Evolutionary conservation across 1,140 invertebrate species (phyloP).

Genomic region (Wasmannia auropunctata): DNA sequence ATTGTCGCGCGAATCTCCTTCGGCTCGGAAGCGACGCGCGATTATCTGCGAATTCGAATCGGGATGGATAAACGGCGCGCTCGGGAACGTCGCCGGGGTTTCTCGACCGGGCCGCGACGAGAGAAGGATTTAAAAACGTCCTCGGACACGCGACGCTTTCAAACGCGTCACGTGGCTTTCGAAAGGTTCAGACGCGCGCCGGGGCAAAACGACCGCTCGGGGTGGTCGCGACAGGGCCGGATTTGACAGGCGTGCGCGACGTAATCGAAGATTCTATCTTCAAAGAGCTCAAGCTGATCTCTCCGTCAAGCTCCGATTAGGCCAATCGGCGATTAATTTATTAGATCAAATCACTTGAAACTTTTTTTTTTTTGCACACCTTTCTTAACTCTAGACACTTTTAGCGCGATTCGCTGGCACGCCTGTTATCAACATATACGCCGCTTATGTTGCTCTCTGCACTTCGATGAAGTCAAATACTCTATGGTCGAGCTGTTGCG

Average conservation of each 20-base stretch:
- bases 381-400: too few relatives aligned
- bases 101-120: not conserved
- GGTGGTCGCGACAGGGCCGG: too few relatives aligned
- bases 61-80: not conserved
- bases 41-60: not conserved
- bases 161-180: slow-evolving; percentile 22
- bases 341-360: too few relatives aligned
- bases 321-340: not conserved
- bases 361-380: not conserved
- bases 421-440: too few relatives aligned
- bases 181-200: not conserved
- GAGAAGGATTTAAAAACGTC: not conserved
- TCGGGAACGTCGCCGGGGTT: not conserved
- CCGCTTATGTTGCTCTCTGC: too few relatives aligned
- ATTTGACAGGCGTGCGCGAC: too few relatives aligned
- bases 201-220: not conserved
- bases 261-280: too few relatives aligned
- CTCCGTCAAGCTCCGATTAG: too few relatives aligned
- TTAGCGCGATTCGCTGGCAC: too few relatives aligned
- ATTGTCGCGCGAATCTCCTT: not conserved
- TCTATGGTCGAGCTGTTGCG: too few relatives aligned
- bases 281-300: not conserved
- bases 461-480: too few relatives aligned
- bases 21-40: not conserved
- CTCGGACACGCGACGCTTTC: not conserved